A percentile compares a stretch with the other conserved stretches of the same genome.
These are phyloP conservation scores for Margaritifera margaritifera DNA, from an alignment of 2,888 invertebrate genomes.

Conservation along the genomic window DNA sequence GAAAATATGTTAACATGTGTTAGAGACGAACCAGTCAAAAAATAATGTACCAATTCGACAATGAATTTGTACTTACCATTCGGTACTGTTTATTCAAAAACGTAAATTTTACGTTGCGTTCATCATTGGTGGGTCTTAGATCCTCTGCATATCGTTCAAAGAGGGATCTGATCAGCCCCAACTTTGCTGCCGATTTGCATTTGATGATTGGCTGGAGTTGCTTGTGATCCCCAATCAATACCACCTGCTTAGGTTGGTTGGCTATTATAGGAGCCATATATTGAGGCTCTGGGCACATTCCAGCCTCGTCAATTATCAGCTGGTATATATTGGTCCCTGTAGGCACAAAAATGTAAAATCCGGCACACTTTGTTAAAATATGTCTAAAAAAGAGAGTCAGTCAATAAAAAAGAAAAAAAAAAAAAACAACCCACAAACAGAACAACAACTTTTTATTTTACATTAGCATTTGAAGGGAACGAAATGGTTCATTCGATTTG, in stretches of 20 bases:
- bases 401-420: no score
- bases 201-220: conserved; percentile 65
- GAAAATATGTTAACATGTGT: no score
- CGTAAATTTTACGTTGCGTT: conserved; percentile 35
- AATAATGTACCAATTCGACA: no score
- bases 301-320: conserved; percentile 65
- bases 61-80: conserved; percentile 41
- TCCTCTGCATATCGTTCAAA: conserved; percentile 31
- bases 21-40: no score
- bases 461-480: no score
- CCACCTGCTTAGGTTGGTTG: conserved; percentile 50
- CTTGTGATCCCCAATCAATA: conserved; percentile 67
- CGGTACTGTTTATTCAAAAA: conserved; percentile 55
- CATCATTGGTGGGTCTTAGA: not conserved
- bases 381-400: no score
- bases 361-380: no score
- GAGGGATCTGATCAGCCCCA: conserved; percentile 39
- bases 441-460: no score
- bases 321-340: conserved; percentile 17
- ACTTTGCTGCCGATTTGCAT: conserved; percentile 35
- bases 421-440: no score
- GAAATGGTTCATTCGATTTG: no score
- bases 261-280: conserved; percentile 57
- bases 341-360: no score
- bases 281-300: conserved; percentile 67